These are phyloP conservation scores for Anableps anableps DNA, from an alignment of 2,797 vertebrate genomes.

Conservation along the genomic window DNA sequence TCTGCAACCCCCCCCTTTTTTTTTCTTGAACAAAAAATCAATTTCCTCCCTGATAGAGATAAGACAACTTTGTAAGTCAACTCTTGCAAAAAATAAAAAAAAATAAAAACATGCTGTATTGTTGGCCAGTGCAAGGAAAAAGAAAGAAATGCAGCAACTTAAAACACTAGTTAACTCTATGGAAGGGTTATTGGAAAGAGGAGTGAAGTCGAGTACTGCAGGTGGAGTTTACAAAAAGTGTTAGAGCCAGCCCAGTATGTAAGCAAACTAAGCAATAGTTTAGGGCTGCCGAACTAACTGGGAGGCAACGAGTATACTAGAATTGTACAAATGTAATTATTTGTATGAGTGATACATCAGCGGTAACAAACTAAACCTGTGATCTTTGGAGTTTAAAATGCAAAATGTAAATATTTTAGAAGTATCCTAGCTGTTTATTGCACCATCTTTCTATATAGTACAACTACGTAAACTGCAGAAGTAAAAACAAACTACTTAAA, in stretches of 20 bases:
- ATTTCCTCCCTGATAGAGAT: slow-evolving; percentile 27
- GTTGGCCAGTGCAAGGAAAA: not conserved
- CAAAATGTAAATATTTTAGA: not conserved
- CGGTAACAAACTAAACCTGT: not conserved
- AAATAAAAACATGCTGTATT: not conserved
- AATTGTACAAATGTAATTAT: not conserved
- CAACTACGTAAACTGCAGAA: not conserved
- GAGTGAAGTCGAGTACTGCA: not conserved
- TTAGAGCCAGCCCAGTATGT: not conserved
- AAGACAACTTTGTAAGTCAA: slow-evolving; percentile 18
- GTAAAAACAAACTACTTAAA: not conserved
- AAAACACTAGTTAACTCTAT: not conserved
- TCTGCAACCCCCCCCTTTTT: not conserved
- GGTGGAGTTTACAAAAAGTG: not conserved
- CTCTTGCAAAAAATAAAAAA: not conserved
- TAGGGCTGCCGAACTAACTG: not conserved
- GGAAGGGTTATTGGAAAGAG: not conserved
- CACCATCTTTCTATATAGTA: not conserved
- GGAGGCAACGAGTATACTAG: not conserved
- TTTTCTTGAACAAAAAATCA: slow-evolving; percentile 13
- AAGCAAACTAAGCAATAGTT: not conserved
- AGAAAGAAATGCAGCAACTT: not conserved
- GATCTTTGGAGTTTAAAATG: not conserved
- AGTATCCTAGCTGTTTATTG: not conserved
- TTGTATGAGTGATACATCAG: not conserved